A percentile compares a stretch with the other conserved stretches of the same genome.
These are phyloP conservation scores for Eleginops maclovinus DNA, from an alignment of 2,113 vertebrate species.

Conservation along the genomic window DNA sequence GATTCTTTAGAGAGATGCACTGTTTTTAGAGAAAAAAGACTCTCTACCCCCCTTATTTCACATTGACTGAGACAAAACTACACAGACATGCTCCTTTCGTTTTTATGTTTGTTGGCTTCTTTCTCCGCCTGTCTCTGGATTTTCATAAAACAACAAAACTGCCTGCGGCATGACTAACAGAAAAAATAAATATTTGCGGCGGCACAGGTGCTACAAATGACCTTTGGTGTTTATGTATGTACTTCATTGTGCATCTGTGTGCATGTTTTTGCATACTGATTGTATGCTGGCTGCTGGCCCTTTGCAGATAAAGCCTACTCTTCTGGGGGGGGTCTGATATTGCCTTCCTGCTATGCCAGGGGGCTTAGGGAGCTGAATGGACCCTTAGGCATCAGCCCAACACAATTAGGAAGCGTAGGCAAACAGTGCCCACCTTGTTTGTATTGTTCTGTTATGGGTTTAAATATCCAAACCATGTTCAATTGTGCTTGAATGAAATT, in stretches of 20 bases:
- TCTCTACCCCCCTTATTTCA: constrained; percentile 29
- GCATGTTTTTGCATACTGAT: constrained; percentile 74
- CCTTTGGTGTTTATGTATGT: constrained; percentile 68
- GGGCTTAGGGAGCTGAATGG: constrained; percentile 64
- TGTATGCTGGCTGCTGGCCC: constrained; percentile 79
- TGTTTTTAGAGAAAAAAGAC: constrained; percentile 21
- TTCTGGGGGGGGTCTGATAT: constrained; percentile 76
- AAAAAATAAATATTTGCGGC: constrained; percentile 59
- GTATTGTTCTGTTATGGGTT: constrained; percentile 57
- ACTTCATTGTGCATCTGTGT: constrained; percentile 68
- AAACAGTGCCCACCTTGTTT: constrained; percentile 59
- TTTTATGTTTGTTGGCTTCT: constrained; percentile 22
- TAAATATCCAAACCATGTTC: constrained; percentile 64
- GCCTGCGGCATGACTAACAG: constrained; percentile 64
- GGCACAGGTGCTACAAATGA: constrained; percentile 74
- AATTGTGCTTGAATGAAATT: constrained; percentile 56
- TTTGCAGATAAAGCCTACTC: constrained; percentile 83
- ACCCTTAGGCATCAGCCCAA: constrained; percentile 75
- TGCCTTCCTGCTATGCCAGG: constrained; percentile 71
- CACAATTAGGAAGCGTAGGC: constrained; percentile 79
- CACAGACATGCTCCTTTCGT: constrained; percentile 15
- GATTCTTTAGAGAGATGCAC: constrained; percentile 28
- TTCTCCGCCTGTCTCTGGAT: constrained; percentile 13
- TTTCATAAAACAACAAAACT: constrained; percentile 50
- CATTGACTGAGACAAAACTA: constrained; percentile 24